phyloP scores from a whole-genome alignment of 2,797 vertebrate species.

The Nasua narica region DNA sequence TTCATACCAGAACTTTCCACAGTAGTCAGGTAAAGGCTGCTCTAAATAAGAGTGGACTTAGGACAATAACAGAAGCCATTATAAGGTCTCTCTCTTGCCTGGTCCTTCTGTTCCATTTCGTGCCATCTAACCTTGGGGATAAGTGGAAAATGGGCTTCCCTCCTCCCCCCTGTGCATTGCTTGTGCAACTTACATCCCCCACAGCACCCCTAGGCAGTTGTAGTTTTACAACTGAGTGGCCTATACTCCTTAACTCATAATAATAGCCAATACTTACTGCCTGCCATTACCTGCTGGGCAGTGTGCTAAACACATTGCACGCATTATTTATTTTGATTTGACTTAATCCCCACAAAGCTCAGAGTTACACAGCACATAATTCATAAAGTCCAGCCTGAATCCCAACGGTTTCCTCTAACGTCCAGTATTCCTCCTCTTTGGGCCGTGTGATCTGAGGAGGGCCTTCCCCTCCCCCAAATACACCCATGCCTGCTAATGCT shows the following conservation, averaged over 20 bases:
- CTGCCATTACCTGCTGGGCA: background rate
- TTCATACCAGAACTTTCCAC: background rate
- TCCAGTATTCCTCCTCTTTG: background rate
- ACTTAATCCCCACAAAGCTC: slow-evolving; percentile 14
- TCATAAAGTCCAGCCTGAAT: background rate
- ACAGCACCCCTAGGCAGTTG: background rate
- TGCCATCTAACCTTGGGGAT: background rate
- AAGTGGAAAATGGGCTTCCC: background rate
- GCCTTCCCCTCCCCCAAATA: background rate
- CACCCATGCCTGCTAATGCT: background rate
- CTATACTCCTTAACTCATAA: background rate
- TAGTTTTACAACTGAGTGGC: background rate
- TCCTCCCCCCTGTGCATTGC: background rate
- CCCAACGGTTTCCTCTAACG: background rate
- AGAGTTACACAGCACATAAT: slow-evolving; percentile 5
- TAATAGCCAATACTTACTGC: background rate
- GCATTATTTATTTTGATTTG: slow-evolving; percentile 45
- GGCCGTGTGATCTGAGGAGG: background rate
- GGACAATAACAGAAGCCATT: background rate
- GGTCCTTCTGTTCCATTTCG: background rate
- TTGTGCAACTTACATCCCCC: background rate
- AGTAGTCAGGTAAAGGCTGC: background rate
- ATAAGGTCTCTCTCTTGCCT: background rate
- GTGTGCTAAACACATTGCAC: background rate
- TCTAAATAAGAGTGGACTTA: background rate